Evolutionary conservation across 2,888 invertebrate genomes (phyloP).

Genomic region (Heterodera filipjevi): DNA sequence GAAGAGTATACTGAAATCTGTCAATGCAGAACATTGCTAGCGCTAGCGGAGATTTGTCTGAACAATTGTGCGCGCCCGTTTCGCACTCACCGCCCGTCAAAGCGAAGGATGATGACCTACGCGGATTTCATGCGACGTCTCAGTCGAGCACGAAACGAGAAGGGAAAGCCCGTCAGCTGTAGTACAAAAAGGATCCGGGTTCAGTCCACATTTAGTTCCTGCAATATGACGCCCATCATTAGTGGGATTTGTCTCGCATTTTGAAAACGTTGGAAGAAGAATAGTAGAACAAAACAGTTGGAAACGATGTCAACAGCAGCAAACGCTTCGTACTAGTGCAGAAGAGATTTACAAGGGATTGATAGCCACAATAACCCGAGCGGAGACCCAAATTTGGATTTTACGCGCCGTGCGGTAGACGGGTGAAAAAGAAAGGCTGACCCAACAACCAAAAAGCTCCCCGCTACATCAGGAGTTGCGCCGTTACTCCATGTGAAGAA

Average conservation of each 20-base stretch:
- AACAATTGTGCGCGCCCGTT: slow-evolving; percentile 27
- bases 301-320: too few relatives aligned
- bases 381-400: background rate
- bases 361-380: background rate
- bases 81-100: slow-evolving; percentile 15
- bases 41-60: slow-evolving; percentile 26
- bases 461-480: background rate
- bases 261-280: background rate
- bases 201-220: background rate
- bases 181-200: slow-evolving; percentile 26
- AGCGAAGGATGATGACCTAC: slow-evolving; percentile 19
- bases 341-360: slow-evolving; percentile 28
- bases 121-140: slow-evolving; percentile 31
- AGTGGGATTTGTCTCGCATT: background rate
- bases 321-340: slow-evolving; percentile 21
- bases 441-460: background rate
- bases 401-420: background rate
- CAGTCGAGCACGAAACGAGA: slow-evolving; percentile 11
- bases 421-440: background rate
- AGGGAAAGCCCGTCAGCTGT: slow-evolving; percentile 18
- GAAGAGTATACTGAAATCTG: slow-evolving; percentile 7
- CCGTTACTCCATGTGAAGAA: background rate
- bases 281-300: background rate
- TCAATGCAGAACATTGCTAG: background rate
- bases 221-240: slow-evolving; percentile 17